These are phyloP conservation scores for Ophraella communa DNA, from an alignment of 2,888 invertebrate species.

Conservation along the genomic window DNA sequence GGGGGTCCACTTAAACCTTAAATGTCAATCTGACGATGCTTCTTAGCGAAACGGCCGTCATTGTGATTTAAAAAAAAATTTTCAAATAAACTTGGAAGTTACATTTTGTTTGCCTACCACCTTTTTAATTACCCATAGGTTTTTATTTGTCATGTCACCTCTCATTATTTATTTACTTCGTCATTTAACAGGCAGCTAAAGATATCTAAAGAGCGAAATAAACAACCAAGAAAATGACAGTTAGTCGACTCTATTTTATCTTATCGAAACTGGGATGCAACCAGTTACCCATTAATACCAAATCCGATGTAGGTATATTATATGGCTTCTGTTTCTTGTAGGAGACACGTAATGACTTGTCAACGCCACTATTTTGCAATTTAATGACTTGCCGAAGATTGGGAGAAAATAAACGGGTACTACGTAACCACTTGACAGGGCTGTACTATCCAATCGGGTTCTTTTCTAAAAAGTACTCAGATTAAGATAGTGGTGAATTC, in stretches of 20 bases:
- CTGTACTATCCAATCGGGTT: neutral
- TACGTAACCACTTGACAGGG: neutral
- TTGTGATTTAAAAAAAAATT: no score
- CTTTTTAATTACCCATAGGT: no score
- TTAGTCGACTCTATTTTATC: neutral
- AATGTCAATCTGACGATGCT: no score
- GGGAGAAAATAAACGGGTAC: neutral
- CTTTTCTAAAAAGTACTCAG: neutral
- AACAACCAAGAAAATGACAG: neutral
- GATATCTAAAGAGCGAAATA: neutral
- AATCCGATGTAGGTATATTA: slow-evolving; percentile 12
- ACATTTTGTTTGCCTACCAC: no score
- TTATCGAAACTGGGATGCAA: neutral
- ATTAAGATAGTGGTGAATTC: no score
- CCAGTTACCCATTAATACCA: slow-evolving; percentile 1
- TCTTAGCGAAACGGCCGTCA: no score
- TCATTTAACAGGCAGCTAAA: neutral
- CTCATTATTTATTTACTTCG: neutral
- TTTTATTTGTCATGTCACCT: neutral
- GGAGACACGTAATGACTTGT: slow-evolving; percentile 16
- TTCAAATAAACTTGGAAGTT: no score
- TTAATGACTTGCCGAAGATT: slow-evolving; percentile 26
- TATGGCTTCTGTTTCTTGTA: slow-evolving; percentile 31
- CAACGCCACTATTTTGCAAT: slow-evolving; percentile 28
- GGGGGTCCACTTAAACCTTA: no score